phyloP scores from a whole-genome alignment of 2,797 vertebrate species.

The Amblyopsis hoosieri region DNA sequence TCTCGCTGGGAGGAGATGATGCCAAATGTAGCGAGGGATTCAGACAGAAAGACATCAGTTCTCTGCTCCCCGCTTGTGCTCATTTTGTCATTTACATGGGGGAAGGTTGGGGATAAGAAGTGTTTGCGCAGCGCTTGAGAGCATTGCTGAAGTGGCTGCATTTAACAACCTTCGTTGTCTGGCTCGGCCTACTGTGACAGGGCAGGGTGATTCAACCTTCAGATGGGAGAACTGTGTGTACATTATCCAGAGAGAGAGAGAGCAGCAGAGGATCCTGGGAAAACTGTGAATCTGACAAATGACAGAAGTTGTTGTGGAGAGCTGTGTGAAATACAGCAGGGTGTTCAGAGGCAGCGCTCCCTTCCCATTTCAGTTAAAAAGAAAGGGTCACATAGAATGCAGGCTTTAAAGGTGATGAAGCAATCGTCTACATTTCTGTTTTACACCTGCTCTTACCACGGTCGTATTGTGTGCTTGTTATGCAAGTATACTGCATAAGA shows the following conservation, averaged over 20 bases:
- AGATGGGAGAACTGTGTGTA: slow-evolving; percentile 1
- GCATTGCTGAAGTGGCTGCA: slow-evolving; percentile 4
- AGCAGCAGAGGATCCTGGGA: slow-evolving; percentile 24
- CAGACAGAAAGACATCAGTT: slow-evolving; percentile 17
- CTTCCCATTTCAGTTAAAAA: slow-evolving; percentile 7
- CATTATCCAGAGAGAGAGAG: not conserved
- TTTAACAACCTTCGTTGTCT: not conserved
- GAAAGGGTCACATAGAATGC: not conserved
- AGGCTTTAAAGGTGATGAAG: no score
- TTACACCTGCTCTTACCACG: no score
- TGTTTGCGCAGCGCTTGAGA: not conserved
- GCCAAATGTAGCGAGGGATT: slow-evolving; percentile 32
- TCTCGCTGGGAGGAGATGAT: slow-evolving; percentile 42
- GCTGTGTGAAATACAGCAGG: slow-evolving; percentile 11
- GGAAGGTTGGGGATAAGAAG: not conserved
- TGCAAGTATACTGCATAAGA: not conserved
- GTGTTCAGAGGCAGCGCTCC: slow-evolving; percentile 1
- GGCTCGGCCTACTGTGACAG: not conserved
- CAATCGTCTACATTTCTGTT: no score
- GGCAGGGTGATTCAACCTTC: slow-evolving; percentile 1
- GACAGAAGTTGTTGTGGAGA: slow-evolving; percentile 1
- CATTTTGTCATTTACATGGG: slow-evolving; percentile 19
- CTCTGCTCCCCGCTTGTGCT: not conserved
- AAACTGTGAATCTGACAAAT: not conserved
- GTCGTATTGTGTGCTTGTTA: no score